These are phyloP conservation scores for Sarcophaga variegata DNA, from an alignment of 2,888 invertebrate species.

Conservation along the genomic window DNA sequence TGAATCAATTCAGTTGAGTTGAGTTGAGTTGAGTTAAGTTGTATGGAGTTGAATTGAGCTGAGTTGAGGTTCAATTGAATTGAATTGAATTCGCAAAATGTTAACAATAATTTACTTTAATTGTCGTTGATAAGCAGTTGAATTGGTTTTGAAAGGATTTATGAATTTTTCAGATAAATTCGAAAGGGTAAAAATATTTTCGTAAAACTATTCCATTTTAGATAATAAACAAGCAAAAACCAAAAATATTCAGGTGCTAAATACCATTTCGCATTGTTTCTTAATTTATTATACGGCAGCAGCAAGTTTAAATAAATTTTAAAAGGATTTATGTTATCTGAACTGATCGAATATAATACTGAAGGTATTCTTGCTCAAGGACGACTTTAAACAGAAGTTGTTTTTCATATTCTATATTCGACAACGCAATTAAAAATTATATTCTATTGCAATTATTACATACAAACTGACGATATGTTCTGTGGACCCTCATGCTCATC, in stretches of 20 bases:
- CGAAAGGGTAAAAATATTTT: constrained; percentile 53
- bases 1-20: constrained; percentile 29
- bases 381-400: too few species aligned
- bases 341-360: too few species aligned
- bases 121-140: constrained; percentile 61
- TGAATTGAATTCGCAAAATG: constrained; percentile 47
- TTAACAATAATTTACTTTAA: constrained; percentile 66
- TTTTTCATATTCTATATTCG: too few species aligned
- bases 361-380: too few species aligned
- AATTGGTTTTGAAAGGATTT: constrained; percentile 62
- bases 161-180: constrained; percentile 61
- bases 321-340: too few species aligned
- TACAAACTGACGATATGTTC: too few species aligned
- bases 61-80: constrained; percentile 27
- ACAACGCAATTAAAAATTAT: too few species aligned
- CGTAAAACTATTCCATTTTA: background rate
- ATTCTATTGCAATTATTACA: too few species aligned
- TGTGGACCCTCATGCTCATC: too few species aligned
- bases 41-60: constrained; percentile 3
- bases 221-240: background rate
- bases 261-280: constrained; percentile 16
- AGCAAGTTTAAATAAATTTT: too few species aligned
- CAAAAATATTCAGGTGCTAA: constrained; percentile 54
- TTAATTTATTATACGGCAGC: constrained; percentile 32
- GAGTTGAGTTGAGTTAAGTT: constrained; percentile 35